Percentiles rank a stretch among this genome's conserved stretches.
Conservation (phyloP, 2,888 invertebrate species). For the Hypsopygia costalis region DNA sequence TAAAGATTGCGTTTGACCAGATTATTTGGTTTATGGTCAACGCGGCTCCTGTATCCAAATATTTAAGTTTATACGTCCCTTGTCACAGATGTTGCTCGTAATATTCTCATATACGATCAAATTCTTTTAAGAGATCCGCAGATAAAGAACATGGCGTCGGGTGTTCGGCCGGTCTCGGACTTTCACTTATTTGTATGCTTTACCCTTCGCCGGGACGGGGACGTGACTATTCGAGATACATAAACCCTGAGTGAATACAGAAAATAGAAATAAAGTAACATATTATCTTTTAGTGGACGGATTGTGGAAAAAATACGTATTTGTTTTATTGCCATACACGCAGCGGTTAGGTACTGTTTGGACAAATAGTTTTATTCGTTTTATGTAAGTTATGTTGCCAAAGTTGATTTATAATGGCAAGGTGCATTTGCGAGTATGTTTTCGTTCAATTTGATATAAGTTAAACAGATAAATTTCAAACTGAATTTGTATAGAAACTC, state of each 20-base stretch:
- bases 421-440: too few relatives aligned
- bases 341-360: slow-evolving; percentile 28
- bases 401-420: too few relatives aligned
- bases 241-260: slow-evolving; percentile 80
- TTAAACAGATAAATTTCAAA: too few relatives aligned
- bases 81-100: slow-evolving; percentile 76
- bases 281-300: slow-evolving; percentile 75
- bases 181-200: slow-evolving; percentile 79
- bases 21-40: slow-evolving; percentile 29
- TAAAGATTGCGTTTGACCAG: slow-evolving; percentile 16
- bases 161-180: slow-evolving; percentile 73
- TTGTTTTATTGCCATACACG: slow-evolving; percentile 39
- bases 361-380: slow-evolving; percentile 10
- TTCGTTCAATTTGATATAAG: too few relatives aligned
- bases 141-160: slow-evolving; percentile 76
- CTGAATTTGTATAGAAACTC: too few relatives aligned
- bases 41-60: slow-evolving; percentile 38
- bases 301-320: slow-evolving; percentile 57
- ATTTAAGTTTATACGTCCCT: slow-evolving; percentile 75
- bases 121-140: slow-evolving; percentile 78
- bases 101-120: slow-evolving; percentile 78
- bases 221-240: slow-evolving; percentile 81
- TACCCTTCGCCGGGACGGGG: slow-evolving; percentile 69
- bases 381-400: neutral
- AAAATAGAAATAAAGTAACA: slow-evolving; percentile 80